Evolutionary conservation across 2,797 vertebrate genomes (phyloP).

Genomic region (Chaenodraco wilsoni): DNA sequence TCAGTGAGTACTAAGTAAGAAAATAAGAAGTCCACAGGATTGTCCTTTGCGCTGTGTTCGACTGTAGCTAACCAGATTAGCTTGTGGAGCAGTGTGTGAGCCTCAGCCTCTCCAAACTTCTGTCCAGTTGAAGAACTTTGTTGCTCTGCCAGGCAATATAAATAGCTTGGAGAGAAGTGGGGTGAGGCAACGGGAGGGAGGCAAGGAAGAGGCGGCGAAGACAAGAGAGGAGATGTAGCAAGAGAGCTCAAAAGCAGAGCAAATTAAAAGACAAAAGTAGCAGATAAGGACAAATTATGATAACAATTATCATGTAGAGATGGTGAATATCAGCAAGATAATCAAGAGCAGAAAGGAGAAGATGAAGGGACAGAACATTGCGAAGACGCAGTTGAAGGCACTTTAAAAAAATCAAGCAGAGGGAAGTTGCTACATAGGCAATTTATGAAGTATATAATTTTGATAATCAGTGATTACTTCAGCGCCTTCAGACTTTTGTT

Average conservation of each 20-base stretch:
- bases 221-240: not conserved
- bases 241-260: not conserved
- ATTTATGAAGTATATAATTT: constrained; percentile 27
- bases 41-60: constrained; percentile 11
- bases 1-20: not conserved
- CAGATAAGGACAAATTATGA: constrained; percentile 34
- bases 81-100: constrained; percentile 13
- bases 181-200: constrained; percentile 8
- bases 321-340: constrained; percentile 49
- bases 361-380: constrained; percentile 39
- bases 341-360: constrained; percentile 14
- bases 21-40: not conserved
- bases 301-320: constrained; percentile 37
- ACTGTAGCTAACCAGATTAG: constrained; percentile 50
- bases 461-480: constrained; percentile 13
- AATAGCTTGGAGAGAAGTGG: constrained; percentile 31
- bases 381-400: constrained; percentile 20
- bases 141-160: constrained; percentile 43
- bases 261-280: not conserved
- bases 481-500: not conserved
- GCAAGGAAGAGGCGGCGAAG: not conserved
- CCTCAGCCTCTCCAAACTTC: constrained; percentile 20
- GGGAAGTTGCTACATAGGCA: constrained; percentile 7
- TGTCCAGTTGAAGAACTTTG: constrained; percentile 41
- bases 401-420: constrained; percentile 11